Base-by-base conservation (phyloP, 2,113 vertebrate species). In the Melanostigma gelatinosum region DNA sequence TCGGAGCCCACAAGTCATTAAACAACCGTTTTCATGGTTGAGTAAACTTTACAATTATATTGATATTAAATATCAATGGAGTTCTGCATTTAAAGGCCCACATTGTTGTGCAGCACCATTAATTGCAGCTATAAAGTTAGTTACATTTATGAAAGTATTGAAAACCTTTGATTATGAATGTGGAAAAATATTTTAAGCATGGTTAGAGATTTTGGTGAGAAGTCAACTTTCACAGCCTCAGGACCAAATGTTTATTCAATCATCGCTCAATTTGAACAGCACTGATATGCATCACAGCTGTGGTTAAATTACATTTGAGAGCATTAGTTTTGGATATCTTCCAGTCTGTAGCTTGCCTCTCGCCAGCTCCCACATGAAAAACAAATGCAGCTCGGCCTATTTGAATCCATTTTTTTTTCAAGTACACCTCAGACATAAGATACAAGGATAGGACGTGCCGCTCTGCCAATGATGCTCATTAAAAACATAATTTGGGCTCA, bases 311-410 rank as follows among this genome's bases (percentile, higher is more conserved):
- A 24, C 29, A 65, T 75, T 22, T 71, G 55, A 73, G 57, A 58
- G 85, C 54, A 66, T 73, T 36, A 68, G 29, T 18, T 62, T 50
- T 82, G 86, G 77, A 79, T 3, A 20, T 12, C 50, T 57, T 85
- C 80, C 88, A 86, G 77, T 22, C 6, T 42, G 60, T 66, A 75
- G 77, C 71, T 13, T 74, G 36, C 50, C 9, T 20, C 48, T 67
- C 60, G 34, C 79, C 73, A 46, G 27, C 52, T 69, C 74, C 77
- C 60, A 72, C 89, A 93, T 85, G 36, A 81, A 78, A 88, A 91
- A 67, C 85, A 89, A 89, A 93, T 57, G 76, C 72, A 72, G 73
- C 42, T 50, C 44, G 68, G 75, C 6, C 29, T 27, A 18, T 52
- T 79, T 75, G 48, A 62, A 70, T 69, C 16, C 15, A 1, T 22